phyloP scores from a whole-genome alignment of 1,140 invertebrate species.

The Spodoptera frugiperda region DNA sequence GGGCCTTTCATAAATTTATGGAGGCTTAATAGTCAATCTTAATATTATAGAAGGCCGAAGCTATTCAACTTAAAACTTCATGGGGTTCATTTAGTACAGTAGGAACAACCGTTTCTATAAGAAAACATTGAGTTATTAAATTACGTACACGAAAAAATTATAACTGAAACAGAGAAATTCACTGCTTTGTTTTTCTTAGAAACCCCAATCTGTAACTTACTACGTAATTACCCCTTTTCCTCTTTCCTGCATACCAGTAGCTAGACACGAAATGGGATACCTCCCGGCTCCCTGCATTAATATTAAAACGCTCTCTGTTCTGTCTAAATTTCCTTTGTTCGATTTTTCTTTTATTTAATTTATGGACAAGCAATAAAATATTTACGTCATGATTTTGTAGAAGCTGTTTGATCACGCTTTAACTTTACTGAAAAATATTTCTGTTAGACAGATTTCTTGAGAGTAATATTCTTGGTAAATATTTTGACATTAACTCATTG shows the following conservation, averaged over 20 bases:
- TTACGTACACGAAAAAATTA: slow-evolving; percentile 2
- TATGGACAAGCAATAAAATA: slow-evolving; percentile 7
- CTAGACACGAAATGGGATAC: not conserved
- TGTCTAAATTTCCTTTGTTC: slow-evolving; percentile 19
- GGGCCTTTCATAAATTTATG: slow-evolving; percentile 41
- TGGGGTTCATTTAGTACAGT: not conserved
- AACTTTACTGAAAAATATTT: not conserved
- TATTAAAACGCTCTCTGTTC: slow-evolving; percentile 11
- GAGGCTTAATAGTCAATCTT: slow-evolving; percentile 48
- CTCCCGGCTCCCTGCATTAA: slow-evolving; percentile 7
- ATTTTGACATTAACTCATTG: too few relatives aligned
- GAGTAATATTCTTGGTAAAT: too few relatives aligned
- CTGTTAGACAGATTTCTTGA: too few relatives aligned
- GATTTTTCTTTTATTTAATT: slow-evolving; percentile 12
- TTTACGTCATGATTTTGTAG: not conserved
- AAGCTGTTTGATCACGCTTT: too few relatives aligned
- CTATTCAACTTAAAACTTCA: slow-evolving; percentile 40
- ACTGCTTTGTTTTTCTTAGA: slow-evolving; percentile 25
- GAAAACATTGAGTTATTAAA: slow-evolving; percentile 3
- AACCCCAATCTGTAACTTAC: slow-evolving; percentile 13
- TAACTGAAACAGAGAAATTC: not conserved
- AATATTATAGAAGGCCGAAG: slow-evolving; percentile 48
- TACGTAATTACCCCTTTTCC: slow-evolving; percentile 25
- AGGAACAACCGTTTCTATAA: not conserved
- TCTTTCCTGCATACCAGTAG: slow-evolving; percentile 9